Percentiles rank a stretch among this genome's conserved stretches.
Evolutionary conservation across 2,888 invertebrate species (phyloP).

Genomic region (Torymus texanus): DNA sequence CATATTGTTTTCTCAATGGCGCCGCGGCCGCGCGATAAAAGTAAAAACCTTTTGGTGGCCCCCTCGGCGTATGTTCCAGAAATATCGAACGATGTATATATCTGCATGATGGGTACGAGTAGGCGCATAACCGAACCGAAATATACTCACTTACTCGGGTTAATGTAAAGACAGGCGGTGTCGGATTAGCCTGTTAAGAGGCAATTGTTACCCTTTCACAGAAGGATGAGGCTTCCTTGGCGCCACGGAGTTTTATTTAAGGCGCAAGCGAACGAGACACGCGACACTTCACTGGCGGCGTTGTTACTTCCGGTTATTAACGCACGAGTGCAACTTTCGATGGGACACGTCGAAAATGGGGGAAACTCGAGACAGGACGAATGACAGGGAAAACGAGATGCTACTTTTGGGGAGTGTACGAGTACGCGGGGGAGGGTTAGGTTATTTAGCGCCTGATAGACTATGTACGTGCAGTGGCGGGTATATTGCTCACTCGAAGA

Average conservation of each 20-base stretch:
- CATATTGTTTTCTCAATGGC: slow-evolving; percentile 22
- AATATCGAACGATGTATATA: slow-evolving; percentile 29
- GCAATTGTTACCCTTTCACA: slow-evolving; percentile 52
- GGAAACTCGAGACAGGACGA: slow-evolving; percentile 29
- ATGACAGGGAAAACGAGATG: slow-evolving; percentile 30
- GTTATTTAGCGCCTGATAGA: too few species aligned
- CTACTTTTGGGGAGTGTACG: slow-evolving; percentile 8
- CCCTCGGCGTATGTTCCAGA: slow-evolving; percentile 26
- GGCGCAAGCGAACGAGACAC: slow-evolving; percentile 28
- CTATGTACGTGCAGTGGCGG: too few species aligned
- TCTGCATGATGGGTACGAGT: too few species aligned
- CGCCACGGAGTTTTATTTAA: slow-evolving; percentile 25
- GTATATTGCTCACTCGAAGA: too few species aligned
- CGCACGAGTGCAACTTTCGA: slow-evolving; percentile 46
- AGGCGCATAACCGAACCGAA: slow-evolving; percentile 7
- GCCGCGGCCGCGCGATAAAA: slow-evolving; percentile 8
- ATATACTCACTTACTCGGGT: slow-evolving; percentile 28
- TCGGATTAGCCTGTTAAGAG: slow-evolving; percentile 48
- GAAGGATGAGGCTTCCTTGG: too few species aligned
- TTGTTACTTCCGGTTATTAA: slow-evolving; percentile 55
- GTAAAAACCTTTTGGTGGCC: not conserved
- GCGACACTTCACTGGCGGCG: slow-evolving; percentile 22
- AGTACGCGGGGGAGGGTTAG: too few species aligned
- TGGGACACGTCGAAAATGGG: slow-evolving; percentile 2
- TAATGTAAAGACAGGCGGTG: not conserved